phyloP scores from a whole-genome alignment of 2,888 invertebrate genomes.

The Dorcus hopei region DNA sequence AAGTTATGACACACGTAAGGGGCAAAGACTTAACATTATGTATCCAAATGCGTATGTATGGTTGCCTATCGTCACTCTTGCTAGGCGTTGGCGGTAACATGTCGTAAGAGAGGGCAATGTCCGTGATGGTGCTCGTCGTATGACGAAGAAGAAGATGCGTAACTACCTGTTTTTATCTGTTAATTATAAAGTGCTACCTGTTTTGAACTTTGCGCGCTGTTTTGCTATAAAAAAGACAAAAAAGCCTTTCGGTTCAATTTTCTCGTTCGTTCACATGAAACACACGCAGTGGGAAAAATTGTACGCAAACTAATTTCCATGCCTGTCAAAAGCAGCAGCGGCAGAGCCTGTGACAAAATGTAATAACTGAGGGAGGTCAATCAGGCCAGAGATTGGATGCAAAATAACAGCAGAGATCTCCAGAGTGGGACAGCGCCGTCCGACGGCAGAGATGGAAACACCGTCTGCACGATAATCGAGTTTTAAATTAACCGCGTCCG shows the following conservation, averaged over 20 bases:
- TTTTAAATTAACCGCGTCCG: conserved; percentile 30
- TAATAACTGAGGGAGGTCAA: conserved; percentile 31
- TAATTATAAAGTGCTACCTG: too few relatives aligned
- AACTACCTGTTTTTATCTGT: too few relatives aligned
- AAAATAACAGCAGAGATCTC: conserved; percentile 25
- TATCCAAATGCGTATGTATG: too few relatives aligned
- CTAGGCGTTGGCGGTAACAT: too few relatives aligned
- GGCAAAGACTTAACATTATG: too few relatives aligned
- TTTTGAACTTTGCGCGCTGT: too few relatives aligned
- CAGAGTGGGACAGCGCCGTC: conserved; percentile 14
- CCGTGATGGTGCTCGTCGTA: too few relatives aligned
- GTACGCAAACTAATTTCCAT: conserved; percentile 28
- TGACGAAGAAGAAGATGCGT: too few relatives aligned
- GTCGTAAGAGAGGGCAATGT: too few relatives aligned
- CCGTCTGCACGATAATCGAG: conserved; percentile 25
- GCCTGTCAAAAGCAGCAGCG: conserved; percentile 30
- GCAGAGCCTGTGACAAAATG: conserved; percentile 19
- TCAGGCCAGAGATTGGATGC: conserved; percentile 28
- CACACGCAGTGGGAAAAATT: neutral
- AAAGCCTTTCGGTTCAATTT: neutral
- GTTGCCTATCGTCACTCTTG: too few relatives aligned
- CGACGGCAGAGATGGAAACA: conserved; percentile 16
- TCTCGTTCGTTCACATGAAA: neutral
- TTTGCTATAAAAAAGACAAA: neutral
- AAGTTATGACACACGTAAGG: too few relatives aligned